Evolutionary conservation across 2,797 vertebrate genomes (phyloP), one percentile per base, ranked within the genome.

Genomic region (Sparus aurata): DNA sequence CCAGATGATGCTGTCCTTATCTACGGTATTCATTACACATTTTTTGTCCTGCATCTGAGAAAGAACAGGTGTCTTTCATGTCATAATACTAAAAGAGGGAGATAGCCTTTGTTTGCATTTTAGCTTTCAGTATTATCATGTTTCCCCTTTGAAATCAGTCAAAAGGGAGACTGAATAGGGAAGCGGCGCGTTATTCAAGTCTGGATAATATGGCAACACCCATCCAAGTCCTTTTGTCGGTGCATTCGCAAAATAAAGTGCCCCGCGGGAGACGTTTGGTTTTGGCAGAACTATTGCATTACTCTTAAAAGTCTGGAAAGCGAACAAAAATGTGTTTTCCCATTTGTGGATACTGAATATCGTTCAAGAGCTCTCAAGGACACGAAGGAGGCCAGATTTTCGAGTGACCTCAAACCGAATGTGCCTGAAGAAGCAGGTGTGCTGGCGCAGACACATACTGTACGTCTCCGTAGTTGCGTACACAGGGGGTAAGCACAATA

Each of bases 41-140:
- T 82, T 79, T 85, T 82, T 89, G 85, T 87, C 86, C 66, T 57
- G 57, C 76, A 79, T 89, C 75, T 85, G 84, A 91, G 80, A 90
- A 86, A 89, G 82, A 91, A 88, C 85, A 87, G 86, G 75, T 90
- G 91, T 92, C 90, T 92, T 90, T 90, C 85, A 88, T 94, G 91
- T 91, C 87, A 78, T 72, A 62, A 84, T 66, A 77, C 82, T 87
- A 85, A 89, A 85, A 91, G 83, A 85, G 62, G 65, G 82, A 84
- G 77, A 64, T 49, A 23, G 75, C 86, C 80, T 90, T 94, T 93
- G 90, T 94, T 87, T 84, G 81, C 59, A 79, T 91, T 87, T 91
- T 80, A 57, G 81, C 90, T 91, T 91, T 93, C 90, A 93, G 76
- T 74, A 83, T 87, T 87, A 92, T 94, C 90, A 85, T 77, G 79